phyloP scores from a whole-genome alignment of 2,888 invertebrate species.

The Leptinotarsa peninsularis region DNA sequence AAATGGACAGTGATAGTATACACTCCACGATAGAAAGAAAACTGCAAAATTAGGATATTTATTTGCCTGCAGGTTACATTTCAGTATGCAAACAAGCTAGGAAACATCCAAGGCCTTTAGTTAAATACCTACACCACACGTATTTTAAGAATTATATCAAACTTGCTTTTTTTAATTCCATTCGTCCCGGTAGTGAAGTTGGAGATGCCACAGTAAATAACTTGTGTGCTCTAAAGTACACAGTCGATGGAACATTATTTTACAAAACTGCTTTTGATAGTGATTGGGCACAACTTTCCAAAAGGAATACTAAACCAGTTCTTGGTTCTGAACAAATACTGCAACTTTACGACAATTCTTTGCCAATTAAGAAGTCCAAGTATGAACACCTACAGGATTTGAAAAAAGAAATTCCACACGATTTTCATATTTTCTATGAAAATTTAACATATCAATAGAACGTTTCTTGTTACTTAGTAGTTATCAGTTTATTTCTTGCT shows the following conservation, averaged over 20 bases:
- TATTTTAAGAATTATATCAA: slow-evolving; percentile 14
- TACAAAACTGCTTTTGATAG: slow-evolving; percentile 1
- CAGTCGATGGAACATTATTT: slow-evolving; percentile 14
- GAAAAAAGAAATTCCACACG: slow-evolving; percentile 10
- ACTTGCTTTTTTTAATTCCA: slow-evolving; percentile 17
- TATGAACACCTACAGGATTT: slow-evolving; percentile 6
- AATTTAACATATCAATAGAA: slow-evolving; percentile 8
- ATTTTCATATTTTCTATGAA: slow-evolving; percentile 12
- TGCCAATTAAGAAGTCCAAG: neutral
- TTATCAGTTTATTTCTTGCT: neutral
- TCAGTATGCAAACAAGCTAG: slow-evolving; percentile 10
- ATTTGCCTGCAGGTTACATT: neutral
- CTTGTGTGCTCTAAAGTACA: slow-evolving; percentile 19
- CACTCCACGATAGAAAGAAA: neutral
- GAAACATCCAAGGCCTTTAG: neutral
- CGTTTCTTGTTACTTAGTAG: slow-evolving; percentile 1
- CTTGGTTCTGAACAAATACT: neutral
- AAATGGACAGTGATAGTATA: slow-evolving; percentile 23
- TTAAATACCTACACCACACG: slow-evolving; percentile 21
- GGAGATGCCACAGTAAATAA: slow-evolving; percentile 23
- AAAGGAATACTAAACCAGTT: neutral
- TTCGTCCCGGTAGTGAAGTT: slow-evolving; percentile 20
- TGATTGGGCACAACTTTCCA: slow-evolving; percentile 8
- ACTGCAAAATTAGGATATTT: too few relatives aligned
- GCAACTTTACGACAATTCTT: slow-evolving; percentile 2